phyloP scores from a whole-genome alignment of 2,888 invertebrate genomes.

The Aromia moschata region DNA sequence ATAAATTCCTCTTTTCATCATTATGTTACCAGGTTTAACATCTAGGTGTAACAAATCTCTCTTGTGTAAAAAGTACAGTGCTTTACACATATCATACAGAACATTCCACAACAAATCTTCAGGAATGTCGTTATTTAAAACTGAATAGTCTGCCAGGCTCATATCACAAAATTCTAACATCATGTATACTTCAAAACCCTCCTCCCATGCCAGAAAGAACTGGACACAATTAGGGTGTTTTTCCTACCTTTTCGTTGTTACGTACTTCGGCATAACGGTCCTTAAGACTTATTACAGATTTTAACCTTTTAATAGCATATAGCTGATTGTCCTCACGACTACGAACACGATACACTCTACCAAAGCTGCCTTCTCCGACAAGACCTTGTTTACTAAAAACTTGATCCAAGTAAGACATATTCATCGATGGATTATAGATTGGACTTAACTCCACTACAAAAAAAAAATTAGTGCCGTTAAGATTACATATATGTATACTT shows the following conservation, averaged over 20 bases:
- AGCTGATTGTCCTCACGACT: constrained; percentile 71
- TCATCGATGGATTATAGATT: constrained; percentile 58
- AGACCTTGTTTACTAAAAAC: constrained; percentile 70
- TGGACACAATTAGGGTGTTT: constrained; percentile 74
- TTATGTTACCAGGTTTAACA: constrained; percentile 81
- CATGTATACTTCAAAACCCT: constrained; percentile 73
- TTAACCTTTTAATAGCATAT: constrained; percentile 78
- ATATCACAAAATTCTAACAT: constrained; percentile 76
- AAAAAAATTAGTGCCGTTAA: too few species aligned
- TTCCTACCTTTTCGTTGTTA: constrained; percentile 74
- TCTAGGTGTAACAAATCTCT: constrained; percentile 77
- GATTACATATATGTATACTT: too few species aligned
- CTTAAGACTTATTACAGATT: constrained; percentile 68
- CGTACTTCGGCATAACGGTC: constrained; percentile 72
- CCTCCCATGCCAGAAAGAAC: constrained; percentile 78
- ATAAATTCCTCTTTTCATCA: constrained; percentile 72
- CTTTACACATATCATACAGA: constrained; percentile 71
- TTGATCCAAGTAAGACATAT: constrained; percentile 71
- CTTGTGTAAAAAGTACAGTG: constrained; percentile 74
- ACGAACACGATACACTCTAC: constrained; percentile 75
- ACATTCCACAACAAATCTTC: constrained; percentile 74
- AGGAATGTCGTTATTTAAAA: constrained; percentile 66
- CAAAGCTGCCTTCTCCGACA: constrained; percentile 80
- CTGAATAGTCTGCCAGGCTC: constrained; percentile 69
- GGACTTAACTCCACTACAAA: constrained; percentile 53